Conservation (phyloP, 92 coral and sea anemone genomes). For the Bergia puertoricense region DNA sequence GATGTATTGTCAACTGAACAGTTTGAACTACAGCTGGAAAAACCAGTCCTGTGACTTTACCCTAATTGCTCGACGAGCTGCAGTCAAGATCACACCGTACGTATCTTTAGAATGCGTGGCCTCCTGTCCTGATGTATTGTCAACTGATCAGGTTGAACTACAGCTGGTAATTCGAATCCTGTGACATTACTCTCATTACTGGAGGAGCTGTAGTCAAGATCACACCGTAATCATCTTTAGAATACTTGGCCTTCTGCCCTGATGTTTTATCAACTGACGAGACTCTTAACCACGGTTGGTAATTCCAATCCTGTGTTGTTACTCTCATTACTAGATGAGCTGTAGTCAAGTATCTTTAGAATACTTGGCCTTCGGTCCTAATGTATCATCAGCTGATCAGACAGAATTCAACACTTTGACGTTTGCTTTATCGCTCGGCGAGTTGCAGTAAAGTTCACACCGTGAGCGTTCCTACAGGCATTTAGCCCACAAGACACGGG, state of each 20-base stretch:
- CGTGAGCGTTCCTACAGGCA: too few species aligned
- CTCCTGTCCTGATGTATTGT: too few species aligned
- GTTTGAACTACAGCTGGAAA: too few species aligned
- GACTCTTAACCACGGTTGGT: background rate
- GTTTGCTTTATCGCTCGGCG: background rate
- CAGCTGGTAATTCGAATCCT: background rate
- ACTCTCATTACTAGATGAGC: slow-evolving; percentile 48
- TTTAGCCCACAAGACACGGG: too few species aligned
- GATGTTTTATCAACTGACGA: too few species aligned
- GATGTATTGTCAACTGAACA: background rate
- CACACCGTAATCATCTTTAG: background rate
- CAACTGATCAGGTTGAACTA: background rate
- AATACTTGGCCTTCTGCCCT: slow-evolving; percentile 38
- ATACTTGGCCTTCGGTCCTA: slow-evolving; percentile 35
- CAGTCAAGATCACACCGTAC: slow-evolving; percentile 47
- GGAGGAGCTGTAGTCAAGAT: slow-evolving; percentile 79
- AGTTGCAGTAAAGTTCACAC: slow-evolving; percentile 35
- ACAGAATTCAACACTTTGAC: too few species aligned
- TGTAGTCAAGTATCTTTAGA: slow-evolving; percentile 56
- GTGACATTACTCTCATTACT: background rate
- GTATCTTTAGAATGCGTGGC: slow-evolving; percentile 14
- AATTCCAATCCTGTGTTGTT: background rate
- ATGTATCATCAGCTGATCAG: background rate
- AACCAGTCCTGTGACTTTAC: too few species aligned
- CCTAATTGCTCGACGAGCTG: slow-evolving; percentile 1